Conservation (phyloP, 1,140 invertebrate species). For the Lucilia cuprina region DNA sequence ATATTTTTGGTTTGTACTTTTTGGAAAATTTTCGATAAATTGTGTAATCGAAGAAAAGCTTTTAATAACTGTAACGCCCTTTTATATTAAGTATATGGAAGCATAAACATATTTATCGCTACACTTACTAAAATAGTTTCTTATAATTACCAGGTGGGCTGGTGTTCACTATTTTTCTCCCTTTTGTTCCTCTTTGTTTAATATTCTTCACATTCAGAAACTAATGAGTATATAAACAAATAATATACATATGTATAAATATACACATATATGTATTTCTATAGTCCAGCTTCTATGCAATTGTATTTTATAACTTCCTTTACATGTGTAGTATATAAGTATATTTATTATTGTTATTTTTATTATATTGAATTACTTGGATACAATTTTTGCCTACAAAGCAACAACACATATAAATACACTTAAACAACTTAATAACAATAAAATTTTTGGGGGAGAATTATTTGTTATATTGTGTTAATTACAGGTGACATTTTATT, state of each 20-base stretch:
- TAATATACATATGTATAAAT: no score
- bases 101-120: no score
- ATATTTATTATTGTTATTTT: neutral
- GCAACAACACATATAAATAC: neutral
- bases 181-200: no score
- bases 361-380: neutral
- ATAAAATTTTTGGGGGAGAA: neutral
- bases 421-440: neutral
- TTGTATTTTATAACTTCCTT: neutral
- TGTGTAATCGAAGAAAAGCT: no score
- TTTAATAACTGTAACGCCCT: no score
- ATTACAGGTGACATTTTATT: constrained; percentile 15
- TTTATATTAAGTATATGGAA: no score
- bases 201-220: no score
- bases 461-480: constrained; percentile 18
- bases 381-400: neutral
- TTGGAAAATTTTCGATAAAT: no score
- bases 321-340: neutral
- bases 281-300: neutral
- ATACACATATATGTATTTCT: neutral
- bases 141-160: neutral
- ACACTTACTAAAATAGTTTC: neutral
- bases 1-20: no score
- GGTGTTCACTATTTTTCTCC: neutral
- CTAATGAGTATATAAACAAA: neutral